Evolutionary conservation across 2,888 invertebrate genomes (phyloP).

Genomic region (Pyrocoelia pectoralis): DNA sequence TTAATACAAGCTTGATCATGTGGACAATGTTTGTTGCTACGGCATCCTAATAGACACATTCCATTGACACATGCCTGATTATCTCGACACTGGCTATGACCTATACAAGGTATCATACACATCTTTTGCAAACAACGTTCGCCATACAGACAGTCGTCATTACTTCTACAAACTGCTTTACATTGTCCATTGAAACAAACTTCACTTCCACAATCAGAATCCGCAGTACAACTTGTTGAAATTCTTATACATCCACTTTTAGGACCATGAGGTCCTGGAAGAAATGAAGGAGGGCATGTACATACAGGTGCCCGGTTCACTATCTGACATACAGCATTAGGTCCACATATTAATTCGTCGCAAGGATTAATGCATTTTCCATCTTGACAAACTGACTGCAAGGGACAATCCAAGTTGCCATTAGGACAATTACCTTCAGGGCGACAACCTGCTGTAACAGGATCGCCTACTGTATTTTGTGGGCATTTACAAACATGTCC

Average conservation of each 20-base stretch:
- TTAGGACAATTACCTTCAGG: slow-evolving; percentile 79
- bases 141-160: slow-evolving; percentile 79
- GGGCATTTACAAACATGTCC: slow-evolving; percentile 84
- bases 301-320: slow-evolving; percentile 80
- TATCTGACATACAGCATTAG: slow-evolving; percentile 83
- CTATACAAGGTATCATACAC: slow-evolving; percentile 81
- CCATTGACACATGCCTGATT: slow-evolving; percentile 84
- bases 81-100: slow-evolving; percentile 80
- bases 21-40: slow-evolving; percentile 82
- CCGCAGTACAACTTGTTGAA: slow-evolving; percentile 70
- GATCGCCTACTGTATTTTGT: slow-evolving; percentile 78
- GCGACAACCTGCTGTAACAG: slow-evolving; percentile 76
- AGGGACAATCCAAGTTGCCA: slow-evolving; percentile 78
- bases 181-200: slow-evolving; percentile 86
- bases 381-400: slow-evolving; percentile 74
- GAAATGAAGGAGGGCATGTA: slow-evolving; percentile 78
- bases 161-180: slow-evolving; percentile 79
- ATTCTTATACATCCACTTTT: slow-evolving; percentile 78
- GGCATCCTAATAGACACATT: slow-evolving; percentile 83
- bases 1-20: slow-evolving; percentile 81
- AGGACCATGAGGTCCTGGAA: slow-evolving; percentile 68
- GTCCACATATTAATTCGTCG: slow-evolving; percentile 76
- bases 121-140: slow-evolving; percentile 82
- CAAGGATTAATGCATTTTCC: slow-evolving; percentile 84
- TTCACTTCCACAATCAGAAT: slow-evolving; percentile 80